Percentiles rank a stretch among this genome's conserved stretches.
Conservation (phyloP, 92 coral and sea anemone genomes). For the Diadumene lineata region DNA sequence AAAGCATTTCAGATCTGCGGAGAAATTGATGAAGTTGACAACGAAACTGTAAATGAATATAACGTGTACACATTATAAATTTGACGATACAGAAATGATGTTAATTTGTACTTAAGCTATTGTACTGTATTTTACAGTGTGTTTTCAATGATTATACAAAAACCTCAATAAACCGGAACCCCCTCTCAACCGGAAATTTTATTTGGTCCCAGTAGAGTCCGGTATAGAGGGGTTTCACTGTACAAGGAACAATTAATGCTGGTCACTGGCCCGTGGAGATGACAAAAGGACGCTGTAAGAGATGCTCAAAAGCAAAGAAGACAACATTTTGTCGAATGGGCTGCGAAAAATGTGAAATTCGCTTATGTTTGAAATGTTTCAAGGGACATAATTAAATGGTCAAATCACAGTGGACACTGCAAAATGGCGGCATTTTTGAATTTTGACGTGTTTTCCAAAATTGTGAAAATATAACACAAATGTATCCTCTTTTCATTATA, state of each 20-base stretch:
- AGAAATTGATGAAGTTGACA: too few relatives aligned
- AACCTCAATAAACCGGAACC: too few relatives aligned
- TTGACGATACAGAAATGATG: too few relatives aligned
- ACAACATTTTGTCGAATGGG: background rate
- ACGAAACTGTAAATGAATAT: too few relatives aligned
- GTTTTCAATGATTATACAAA: too few relatives aligned
- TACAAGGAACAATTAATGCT: slow-evolving; percentile 1
- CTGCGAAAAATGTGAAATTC: background rate
- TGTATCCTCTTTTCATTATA: background rate
- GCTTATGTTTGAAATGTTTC: slow-evolving; percentile 2
- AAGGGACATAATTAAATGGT: background rate
- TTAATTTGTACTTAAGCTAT: too few relatives aligned
- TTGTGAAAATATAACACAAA: background rate
- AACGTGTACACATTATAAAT: too few relatives aligned
- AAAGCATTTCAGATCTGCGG: too few relatives aligned
- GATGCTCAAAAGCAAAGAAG: slow-evolving; percentile 15
- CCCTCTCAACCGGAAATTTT: too few relatives aligned
- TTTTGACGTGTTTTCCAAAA: background rate
- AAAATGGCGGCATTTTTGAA: background rate
- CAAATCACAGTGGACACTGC: background rate
- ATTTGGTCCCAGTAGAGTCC: too few relatives aligned
- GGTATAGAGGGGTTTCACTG: too few relatives aligned
- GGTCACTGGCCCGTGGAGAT: slow-evolving; percentile 43
- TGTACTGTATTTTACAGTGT: too few relatives aligned
- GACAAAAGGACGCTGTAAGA: slow-evolving; percentile 38